phyloP scores from a whole-genome alignment of 2,797 vertebrate genomes.

The Ctenopoma multispine region DNA sequence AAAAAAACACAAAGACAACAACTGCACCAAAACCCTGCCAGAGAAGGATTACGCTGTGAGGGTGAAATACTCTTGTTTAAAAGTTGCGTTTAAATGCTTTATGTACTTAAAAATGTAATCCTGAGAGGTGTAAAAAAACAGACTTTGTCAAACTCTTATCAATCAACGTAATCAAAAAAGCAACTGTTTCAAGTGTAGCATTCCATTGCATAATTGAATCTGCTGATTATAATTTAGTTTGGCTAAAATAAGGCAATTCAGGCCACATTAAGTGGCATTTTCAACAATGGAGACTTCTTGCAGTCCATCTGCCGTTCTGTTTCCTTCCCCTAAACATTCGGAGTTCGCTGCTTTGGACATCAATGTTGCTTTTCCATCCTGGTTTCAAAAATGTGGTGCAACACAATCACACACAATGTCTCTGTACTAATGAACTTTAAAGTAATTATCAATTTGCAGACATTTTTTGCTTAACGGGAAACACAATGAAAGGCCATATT shows the following conservation, averaged over 20 bases:
- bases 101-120: slow-evolving; percentile 24
- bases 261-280: slow-evolving; percentile 47
- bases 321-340: slow-evolving; percentile 58
- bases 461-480: slow-evolving; percentile 19
- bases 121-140: background rate
- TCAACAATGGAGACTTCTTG: slow-evolving; percentile 33
- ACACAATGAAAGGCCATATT: background rate
- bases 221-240: slow-evolving; percentile 51
- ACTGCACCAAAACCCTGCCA: slow-evolving; percentile 57
- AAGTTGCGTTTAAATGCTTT: slow-evolving; percentile 43
- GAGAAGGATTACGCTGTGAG: slow-evolving; percentile 56
- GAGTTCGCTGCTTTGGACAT: slow-evolving; percentile 19
- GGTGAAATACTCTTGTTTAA: slow-evolving; percentile 60
- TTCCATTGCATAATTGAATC: slow-evolving; percentile 49
- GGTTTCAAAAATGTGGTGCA: slow-evolving; percentile 27
- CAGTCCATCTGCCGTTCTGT: slow-evolving; percentile 60
- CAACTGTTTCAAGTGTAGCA: slow-evolving; percentile 32
- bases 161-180: slow-evolving; percentile 40
- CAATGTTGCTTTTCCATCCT: slow-evolving; percentile 18
- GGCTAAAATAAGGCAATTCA: slow-evolving; percentile 45
- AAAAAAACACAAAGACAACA: slow-evolving; percentile 66
- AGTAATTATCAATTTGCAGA: slow-evolving; percentile 24
- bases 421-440: background rate
- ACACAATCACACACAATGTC: slow-evolving; percentile 15
- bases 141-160: slow-evolving; percentile 38